Conservation (phyloP, 2,888 invertebrate species). For the Idaea aversata region DNA sequence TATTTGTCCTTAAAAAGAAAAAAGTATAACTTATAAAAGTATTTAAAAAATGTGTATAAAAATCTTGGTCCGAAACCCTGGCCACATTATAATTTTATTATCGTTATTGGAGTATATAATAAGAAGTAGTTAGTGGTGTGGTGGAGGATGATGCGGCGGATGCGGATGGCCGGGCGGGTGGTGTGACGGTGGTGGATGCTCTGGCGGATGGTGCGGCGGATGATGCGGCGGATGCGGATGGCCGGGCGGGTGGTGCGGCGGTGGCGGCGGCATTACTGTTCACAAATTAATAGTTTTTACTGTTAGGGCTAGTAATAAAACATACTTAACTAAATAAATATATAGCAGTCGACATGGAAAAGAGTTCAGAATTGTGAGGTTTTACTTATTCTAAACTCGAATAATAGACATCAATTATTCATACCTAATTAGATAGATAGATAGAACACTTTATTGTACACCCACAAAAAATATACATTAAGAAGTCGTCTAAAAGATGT, state of each 20-base stretch:
- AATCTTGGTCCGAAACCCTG: constrained; percentile 3
- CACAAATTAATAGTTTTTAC: background rate
- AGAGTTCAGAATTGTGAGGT: too few relatives aligned
- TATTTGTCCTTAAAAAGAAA: too few relatives aligned
- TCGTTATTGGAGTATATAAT: background rate
- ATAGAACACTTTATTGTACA: too few relatives aligned
- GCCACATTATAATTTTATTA: constrained; percentile 18
- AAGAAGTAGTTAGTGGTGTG: constrained; percentile 20
- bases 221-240: constrained; percentile 22
- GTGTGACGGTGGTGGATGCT: constrained; percentile 20
- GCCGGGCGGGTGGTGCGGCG: constrained; percentile 27
- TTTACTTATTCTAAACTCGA: too few relatives aligned
- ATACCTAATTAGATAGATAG: too few relatives aligned
- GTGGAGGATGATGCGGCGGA: constrained; percentile 26
- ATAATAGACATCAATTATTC: too few relatives aligned
- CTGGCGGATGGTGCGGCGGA: constrained; percentile 19
- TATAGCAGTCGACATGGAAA: too few relatives aligned
- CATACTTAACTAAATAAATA: background rate
- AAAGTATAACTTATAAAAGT: too few relatives aligned
- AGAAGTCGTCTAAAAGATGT: too few relatives aligned
- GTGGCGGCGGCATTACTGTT: constrained; percentile 37
- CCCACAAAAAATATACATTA: too few relatives aligned
- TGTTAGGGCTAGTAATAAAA: background rate
- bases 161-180: constrained; percentile 24
- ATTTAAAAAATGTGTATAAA: too few relatives aligned